Percentiles rank a stretch among this genome's conserved stretches.
Evolutionary conservation across 1,140 invertebrate genomes (phyloP).

Genomic region (Drosophila burlai): DNA sequence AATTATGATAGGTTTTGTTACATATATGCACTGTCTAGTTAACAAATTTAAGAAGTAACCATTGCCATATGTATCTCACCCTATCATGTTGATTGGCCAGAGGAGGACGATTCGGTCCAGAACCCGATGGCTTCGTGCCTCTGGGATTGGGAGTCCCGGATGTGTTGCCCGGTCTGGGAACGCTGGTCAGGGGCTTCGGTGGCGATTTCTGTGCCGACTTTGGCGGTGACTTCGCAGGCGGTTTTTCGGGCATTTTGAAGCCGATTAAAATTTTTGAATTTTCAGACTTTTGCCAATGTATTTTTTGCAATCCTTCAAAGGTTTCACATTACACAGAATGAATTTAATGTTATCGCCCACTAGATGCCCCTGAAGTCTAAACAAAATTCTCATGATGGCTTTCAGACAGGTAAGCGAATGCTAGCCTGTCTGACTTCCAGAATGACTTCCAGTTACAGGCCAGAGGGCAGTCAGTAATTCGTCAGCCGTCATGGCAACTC

Average conservation of each 20-base stretch:
- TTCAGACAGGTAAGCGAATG: constrained; percentile 22
- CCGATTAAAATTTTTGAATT: neutral
- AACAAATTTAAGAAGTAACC: neutral
- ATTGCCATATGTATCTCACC: constrained; percentile 19
- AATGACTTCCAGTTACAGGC: constrained; percentile 32
- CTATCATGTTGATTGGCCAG: constrained; percentile 49
- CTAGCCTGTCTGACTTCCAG: constrained; percentile 26
- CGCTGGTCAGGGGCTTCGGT: constrained; percentile 6
- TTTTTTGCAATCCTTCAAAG: constrained; percentile 12
- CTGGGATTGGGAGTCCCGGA: constrained; percentile 6
- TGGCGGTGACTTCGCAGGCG: constrained; percentile 5
- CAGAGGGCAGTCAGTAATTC: constrained; percentile 49
- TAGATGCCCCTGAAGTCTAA: constrained; percentile 17
- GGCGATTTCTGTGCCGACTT: constrained; percentile 6
- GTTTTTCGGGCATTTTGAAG: constrained; percentile 53
- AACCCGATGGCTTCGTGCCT: neutral
- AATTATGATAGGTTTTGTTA: neutral
- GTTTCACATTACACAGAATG: constrained; percentile 11
- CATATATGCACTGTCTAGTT: neutral
- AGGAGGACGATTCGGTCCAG: constrained; percentile 23
- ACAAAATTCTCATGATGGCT: constrained; percentile 21
- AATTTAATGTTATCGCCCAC: constrained; percentile 62
- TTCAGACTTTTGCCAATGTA: neutral
- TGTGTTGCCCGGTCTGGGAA: constrained; percentile 2
- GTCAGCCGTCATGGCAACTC: constrained; percentile 62